Conservation (phyloP, 2,113 vertebrate species). For the Bos indicus region DNA sequence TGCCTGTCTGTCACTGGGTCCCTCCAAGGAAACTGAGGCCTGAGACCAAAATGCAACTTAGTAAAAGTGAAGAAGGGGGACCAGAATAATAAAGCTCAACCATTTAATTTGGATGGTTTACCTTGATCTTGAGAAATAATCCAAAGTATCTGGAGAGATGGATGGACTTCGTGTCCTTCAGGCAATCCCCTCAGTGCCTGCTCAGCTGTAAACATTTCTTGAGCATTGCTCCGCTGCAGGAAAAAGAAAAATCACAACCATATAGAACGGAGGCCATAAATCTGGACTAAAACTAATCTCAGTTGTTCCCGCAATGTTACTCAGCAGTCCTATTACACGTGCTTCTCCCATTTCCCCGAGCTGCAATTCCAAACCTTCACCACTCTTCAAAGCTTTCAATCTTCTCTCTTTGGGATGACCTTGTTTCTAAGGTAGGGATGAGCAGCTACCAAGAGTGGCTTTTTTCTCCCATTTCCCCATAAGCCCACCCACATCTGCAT, state of each 20-base stretch:
- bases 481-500: background rate
- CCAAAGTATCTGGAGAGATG: slow-evolving; percentile 57
- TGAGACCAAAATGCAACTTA: background rate
- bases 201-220: slow-evolving; percentile 51
- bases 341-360: slow-evolving; percentile 19
- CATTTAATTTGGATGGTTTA: slow-evolving; percentile 41
- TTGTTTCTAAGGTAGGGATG: slow-evolving; percentile 12
- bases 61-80: background rate
- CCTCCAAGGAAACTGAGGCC: background rate
- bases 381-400: slow-evolving; percentile 24
- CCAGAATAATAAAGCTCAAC: slow-evolving; percentile 5
- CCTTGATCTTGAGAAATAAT: slow-evolving; percentile 54
- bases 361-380: slow-evolving; percentile 22
- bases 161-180: slow-evolving; percentile 57
- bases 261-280: slow-evolving; percentile 53
- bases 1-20: background rate
- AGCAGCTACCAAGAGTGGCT: background rate
- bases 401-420: slow-evolving; percentile 32
- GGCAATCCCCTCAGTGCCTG: slow-evolving; percentile 42
- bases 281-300: slow-evolving; percentile 67
- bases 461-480: background rate
- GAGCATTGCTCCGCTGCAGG: background rate
- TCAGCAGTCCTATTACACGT: background rate
- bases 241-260: slow-evolving; percentile 64
- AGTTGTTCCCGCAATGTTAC: slow-evolving; percentile 31